Base-by-base conservation (phyloP, 2,888 invertebrate species). In the Temnothorax rugatulus region DNA sequence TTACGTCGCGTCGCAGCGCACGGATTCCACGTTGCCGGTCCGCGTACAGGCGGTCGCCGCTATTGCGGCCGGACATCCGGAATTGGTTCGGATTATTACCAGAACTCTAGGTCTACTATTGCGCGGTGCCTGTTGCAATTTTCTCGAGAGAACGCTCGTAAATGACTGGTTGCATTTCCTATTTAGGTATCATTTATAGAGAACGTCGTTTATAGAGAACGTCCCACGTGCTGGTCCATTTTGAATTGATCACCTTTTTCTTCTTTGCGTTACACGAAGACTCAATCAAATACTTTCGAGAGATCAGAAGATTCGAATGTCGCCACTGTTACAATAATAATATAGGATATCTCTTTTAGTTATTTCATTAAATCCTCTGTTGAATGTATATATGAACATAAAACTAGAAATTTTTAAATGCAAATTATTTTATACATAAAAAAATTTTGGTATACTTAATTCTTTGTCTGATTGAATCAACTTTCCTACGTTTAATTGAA, bases 31-130 rank as follows among this genome's bases (percentile, higher is more conserved):
- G 41, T 54, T 57, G 54, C 52, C 21, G 34, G 50, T 25, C 38
- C 29, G 18, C 44, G 29, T 25, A n/a, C 59, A 47, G 47, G n/a
- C 68, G 76, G n/a, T 9, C 15, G 34, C 25, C 69, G 59, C 47
- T 59, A 79, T 79, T 44, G 79, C 79, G 71, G 13, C 54, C 79
- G 79, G 57, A 81, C 47, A 61, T 73, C 59, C 79, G 79, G 79
- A 81, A 73, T 81, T 73, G 41, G 50, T 71, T 38, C 50, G 79
- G 59, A 81, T 81, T 71, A 61, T 77, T 77, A 77, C 68, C 41
- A 41, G 77, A 57, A 77, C 21, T 68, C 77, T 18, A 21, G 54
- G n/a, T 57, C 68, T 57, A 29, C 21, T 44, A 57, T 77, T 68
- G 68, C 77, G 38, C n/a, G 71, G 52, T 8, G 21, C 18, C 52